Evolutionary conservation across 2,888 invertebrate genomes (phyloP).

Genomic region (Adineta ricciae): DNA sequence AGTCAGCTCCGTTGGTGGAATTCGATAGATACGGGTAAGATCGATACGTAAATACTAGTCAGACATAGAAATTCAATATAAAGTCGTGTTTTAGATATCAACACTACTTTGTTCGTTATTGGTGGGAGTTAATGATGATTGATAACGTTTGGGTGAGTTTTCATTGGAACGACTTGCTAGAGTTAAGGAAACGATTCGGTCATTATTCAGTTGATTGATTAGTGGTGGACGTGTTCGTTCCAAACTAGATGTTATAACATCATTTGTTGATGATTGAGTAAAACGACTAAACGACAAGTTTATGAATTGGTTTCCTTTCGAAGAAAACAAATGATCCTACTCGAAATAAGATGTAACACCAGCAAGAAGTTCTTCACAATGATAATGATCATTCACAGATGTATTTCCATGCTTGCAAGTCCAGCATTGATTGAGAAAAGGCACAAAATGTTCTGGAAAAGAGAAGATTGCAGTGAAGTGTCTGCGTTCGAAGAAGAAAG

Average conservation of each 20-base stretch:
- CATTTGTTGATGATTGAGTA: background rate
- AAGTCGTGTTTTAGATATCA: background rate
- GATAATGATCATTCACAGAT: background rate
- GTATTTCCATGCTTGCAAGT: background rate
- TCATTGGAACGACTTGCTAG: background rate
- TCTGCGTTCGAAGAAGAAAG: background rate
- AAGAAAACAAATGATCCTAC: background rate
- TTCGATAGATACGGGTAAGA: background rate
- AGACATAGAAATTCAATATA: background rate
- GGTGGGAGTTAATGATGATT: background rate
- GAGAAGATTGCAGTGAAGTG: background rate
- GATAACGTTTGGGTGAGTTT: background rate
- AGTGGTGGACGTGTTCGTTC: background rate
- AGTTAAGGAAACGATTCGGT: background rate
- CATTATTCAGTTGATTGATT: background rate
- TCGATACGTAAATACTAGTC: background rate
- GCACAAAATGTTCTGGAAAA: background rate
- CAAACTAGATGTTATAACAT: background rate
- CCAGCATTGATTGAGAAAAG: background rate
- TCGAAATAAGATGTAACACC: background rate
- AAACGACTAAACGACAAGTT: background rate
- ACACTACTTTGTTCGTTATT: background rate
- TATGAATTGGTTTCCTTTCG: background rate
- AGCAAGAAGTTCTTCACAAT: background rate
- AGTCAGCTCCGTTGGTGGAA: background rate